Evolutionary conservation across 2,888 invertebrate species (phyloP).

Genomic region (Byasa hedistus): DNA sequence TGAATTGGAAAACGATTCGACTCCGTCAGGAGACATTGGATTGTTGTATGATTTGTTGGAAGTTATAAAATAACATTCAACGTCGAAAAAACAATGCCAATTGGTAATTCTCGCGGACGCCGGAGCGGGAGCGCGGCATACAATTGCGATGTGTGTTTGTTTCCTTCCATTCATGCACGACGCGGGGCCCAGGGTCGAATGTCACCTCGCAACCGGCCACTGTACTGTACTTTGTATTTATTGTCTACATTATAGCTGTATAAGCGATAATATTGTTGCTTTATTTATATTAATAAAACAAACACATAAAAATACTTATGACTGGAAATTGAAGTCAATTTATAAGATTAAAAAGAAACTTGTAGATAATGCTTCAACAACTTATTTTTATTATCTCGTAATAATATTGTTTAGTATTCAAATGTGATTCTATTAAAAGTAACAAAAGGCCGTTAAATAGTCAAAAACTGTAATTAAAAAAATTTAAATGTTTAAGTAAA

Average conservation of each 20-base stretch:
- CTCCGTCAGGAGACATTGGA: conserved; percentile 40
- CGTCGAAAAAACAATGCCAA: conserved; percentile 32
- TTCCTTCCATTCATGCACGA: conserved; percentile 52
- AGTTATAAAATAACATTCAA: conserved; percentile 17
- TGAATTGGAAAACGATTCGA: conserved; percentile 41
- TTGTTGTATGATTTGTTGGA: conserved; percentile 19
- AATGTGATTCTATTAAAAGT: neutral
- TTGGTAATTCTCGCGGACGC: neutral
- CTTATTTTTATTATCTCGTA: too few species aligned
- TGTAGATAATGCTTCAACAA: too few species aligned
- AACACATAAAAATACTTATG: neutral
- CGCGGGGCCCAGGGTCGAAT: conserved; percentile 57
- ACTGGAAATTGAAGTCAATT: neutral
- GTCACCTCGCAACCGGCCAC: conserved; percentile 49
- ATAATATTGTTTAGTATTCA: neutral
- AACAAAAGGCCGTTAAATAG: neutral
- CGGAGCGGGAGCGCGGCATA: conserved; percentile 32
- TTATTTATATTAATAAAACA: neutral
- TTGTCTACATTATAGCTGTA: neutral
- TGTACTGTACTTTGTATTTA: conserved; percentile 32
- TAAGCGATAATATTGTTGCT: neutral
- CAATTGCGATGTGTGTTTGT: conserved; percentile 56
- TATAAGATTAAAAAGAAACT: neutral
- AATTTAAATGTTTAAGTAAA: too few species aligned
- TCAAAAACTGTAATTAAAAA: too few species aligned